These are phyloP conservation scores for Tetranychus piercei DNA, from an alignment of 2,888 invertebrate species.

Conservation along the genomic window DNA sequence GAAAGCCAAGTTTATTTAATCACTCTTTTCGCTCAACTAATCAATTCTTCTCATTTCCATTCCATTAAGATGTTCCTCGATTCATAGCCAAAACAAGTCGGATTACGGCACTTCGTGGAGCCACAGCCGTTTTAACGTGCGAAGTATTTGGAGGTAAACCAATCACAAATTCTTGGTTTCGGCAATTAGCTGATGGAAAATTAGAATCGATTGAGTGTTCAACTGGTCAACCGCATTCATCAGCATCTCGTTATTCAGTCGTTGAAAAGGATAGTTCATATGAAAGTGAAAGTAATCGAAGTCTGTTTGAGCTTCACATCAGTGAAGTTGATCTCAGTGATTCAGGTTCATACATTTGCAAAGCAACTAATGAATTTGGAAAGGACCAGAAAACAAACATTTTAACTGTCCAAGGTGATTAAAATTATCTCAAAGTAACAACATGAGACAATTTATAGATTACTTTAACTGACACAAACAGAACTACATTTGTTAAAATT, in stretches of 20 bases:
- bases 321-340: conserved; percentile 15
- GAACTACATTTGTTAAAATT: not conserved
- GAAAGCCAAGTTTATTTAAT: too few relatives aligned
- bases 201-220: not conserved
- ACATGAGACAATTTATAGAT: not conserved
- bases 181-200: conserved; percentile 7
- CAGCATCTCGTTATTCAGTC: not conserved
- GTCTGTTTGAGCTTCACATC: conserved; percentile 20
- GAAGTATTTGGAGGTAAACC: conserved; percentile 87
- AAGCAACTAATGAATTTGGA: conserved; percentile 20
- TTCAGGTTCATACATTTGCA: conserved; percentile 19
- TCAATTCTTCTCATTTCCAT: not conserved
- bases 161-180: conserved; percentile 82
- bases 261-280: not conserved
- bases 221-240: not conserved
- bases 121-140: conserved; percentile 74
- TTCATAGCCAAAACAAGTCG: not conserved
- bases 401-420: conserved; percentile 18
- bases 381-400: conserved; percentile 18
- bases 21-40: too few relatives aligned
- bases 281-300: conserved; percentile 12
- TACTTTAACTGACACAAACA: not conserved
- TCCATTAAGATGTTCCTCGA: not conserved
- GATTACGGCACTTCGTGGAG: conserved; percentile 41
- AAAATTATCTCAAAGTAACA: not conserved